Evolutionary conservation across 2,888 invertebrate genomes (phyloP), one percentile per base, ranked within the genome.

Genomic region (Cheilosia vernalis): DNA sequence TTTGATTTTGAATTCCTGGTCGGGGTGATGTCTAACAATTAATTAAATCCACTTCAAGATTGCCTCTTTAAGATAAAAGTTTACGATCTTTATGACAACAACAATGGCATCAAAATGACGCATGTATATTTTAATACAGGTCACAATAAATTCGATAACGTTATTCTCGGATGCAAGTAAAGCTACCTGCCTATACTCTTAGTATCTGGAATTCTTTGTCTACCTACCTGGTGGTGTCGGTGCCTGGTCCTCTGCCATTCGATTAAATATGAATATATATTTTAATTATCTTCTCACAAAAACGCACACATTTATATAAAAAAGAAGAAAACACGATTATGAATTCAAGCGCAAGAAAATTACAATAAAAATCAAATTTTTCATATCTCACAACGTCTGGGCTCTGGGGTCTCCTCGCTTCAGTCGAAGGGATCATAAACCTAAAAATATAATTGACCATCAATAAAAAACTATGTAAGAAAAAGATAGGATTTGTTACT

Each of bases 361-460:
- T 19, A 69, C 44, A 77, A 82, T 58, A 53, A 82, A 77, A 82
- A 70, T 70, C 77, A 58, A 77, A 82, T 77, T 76, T 70, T 60
- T 64, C 58, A 70, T 70, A 74, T 64, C 24, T 77, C 69, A 55
- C 77, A 61, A 19, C 55, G 44, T 64, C 44, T 60, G 21, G 30
- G 30, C 30, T 30, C 49, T n/a, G 44, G 69, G 44, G 37, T 61
- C 67, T 55, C 67, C 21, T 40, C 56, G 49, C 51, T 51, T 21
- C 40, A 49, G 33, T 37, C 58, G n/a, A 66, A 30, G 55, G 67
- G 44, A 47, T 61, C 42, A 55, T 69, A 77, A 77, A 77, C 69
- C 55, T 69, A 33, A 69, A 61, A 33, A 69, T 67, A 69, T 69
- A 77, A 77, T 69, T 69, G 77, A 77, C 51, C 69, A 53, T 24